Conservation (phyloP, 2,888 invertebrate species). For the Aspidiotus rigidus region DNA sequence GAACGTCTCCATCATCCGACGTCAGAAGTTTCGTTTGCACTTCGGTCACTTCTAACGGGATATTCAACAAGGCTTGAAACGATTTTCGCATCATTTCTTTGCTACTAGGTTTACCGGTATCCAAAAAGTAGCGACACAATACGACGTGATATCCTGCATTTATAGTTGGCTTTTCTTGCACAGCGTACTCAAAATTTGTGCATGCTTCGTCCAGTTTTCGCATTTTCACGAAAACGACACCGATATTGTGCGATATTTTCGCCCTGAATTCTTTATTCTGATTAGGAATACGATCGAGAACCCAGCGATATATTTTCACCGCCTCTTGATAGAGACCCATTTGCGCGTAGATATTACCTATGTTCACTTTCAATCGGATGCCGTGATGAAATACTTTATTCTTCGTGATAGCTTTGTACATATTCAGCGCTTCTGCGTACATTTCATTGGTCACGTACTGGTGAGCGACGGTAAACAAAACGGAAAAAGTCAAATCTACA, state of each 20-base stretch:
- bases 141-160: constrained; percentile 78
- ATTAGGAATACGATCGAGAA: constrained; percentile 89
- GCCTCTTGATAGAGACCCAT: constrained; percentile 90
- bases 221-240: constrained; percentile 86
- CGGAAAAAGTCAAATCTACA: constrained; percentile 89
- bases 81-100: constrained; percentile 86
- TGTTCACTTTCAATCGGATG: constrained; percentile 87
- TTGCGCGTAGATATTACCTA: constrained; percentile 95
- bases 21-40: constrained; percentile 18
- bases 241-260: constrained; percentile 97
- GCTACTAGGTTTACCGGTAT: no score
- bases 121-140: constrained; percentile 72
- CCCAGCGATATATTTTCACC: constrained; percentile 96
- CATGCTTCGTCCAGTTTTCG: constrained; percentile 94
- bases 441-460: constrained; percentile 91
- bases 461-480: constrained; percentile 88
- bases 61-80: constrained; percentile 80
- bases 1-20: constrained; percentile 27
- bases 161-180: constrained; percentile 89
- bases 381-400: constrained; percentile 91
- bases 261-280: constrained; percentile 82
- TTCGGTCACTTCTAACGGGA: constrained; percentile 59
- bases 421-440: constrained; percentile 90
- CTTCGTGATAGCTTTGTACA: constrained; percentile 86
- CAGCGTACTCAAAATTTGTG: constrained; percentile 93